These are phyloP conservation scores for Acrocera orbiculus DNA, from an alignment of 2,888 invertebrate species.

Conservation along the genomic window DNA sequence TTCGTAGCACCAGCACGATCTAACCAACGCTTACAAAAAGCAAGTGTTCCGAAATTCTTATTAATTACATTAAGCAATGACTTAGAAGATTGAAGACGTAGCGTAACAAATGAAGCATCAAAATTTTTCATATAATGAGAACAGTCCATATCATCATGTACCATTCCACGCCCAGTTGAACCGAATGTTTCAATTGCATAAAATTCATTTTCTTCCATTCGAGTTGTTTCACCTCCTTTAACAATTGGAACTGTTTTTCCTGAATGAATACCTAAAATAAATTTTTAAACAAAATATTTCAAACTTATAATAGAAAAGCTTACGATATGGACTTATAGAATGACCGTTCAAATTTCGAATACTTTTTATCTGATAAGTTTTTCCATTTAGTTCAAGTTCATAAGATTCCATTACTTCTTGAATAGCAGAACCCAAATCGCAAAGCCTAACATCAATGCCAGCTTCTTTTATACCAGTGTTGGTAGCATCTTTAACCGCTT, in stretches of 20 bases:
- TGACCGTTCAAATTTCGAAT: slow-evolving; percentile 98
- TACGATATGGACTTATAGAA: slow-evolving; percentile 96
- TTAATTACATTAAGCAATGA: slow-evolving; percentile 81
- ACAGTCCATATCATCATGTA: slow-evolving; percentile 98
- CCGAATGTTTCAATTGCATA: slow-evolving; percentile 99
- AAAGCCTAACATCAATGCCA: slow-evolving; percentile 92
- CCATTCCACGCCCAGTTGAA: slow-evolving; percentile 83
- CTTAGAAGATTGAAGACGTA: slow-evolving; percentile 86
- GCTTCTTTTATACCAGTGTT: slow-evolving; percentile 92
- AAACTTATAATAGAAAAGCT: slow-evolving; percentile 22
- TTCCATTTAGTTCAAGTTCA: slow-evolving; percentile 93
- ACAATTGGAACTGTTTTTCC: slow-evolving; percentile 99
- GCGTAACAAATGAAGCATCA: slow-evolving; percentile 78
- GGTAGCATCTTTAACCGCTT: slow-evolving; percentile 95
- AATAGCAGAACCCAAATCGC: slow-evolving; percentile 91
- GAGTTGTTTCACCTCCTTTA: slow-evolving; percentile 91
- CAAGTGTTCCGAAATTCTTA: slow-evolving; percentile 91
- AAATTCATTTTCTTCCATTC: slow-evolving; percentile 98
- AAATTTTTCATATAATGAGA: slow-evolving; percentile 99
- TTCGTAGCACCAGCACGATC: slow-evolving; percentile 93
- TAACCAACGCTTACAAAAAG: slow-evolving; percentile 98
- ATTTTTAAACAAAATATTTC: too few species aligned
- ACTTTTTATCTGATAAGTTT: slow-evolving; percentile 88
- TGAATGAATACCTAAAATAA: slow-evolving; percentile 59
- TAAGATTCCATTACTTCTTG: slow-evolving; percentile 99